Evolutionary conservation across 1,140 invertebrate genomes (phyloP).

Genomic region (Zaprionus africanus): DNA sequence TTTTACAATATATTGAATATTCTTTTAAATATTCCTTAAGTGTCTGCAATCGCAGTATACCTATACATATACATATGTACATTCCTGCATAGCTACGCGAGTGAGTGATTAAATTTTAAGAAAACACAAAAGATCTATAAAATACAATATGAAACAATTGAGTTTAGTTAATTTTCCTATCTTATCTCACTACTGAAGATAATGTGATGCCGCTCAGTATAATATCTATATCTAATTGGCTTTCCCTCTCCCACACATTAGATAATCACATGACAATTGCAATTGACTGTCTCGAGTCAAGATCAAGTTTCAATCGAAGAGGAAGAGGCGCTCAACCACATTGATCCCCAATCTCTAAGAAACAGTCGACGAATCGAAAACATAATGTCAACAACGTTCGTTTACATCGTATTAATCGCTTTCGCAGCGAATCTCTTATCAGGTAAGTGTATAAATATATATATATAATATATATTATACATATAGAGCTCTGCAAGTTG

Average conservation of each 20-base stretch:
- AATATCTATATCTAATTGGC: background rate
- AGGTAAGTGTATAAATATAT: constrained; percentile 50
- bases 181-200: background rate
- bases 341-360: background rate
- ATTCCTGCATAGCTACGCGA: background rate
- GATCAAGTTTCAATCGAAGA: constrained; percentile 6
- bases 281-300: constrained; percentile 11
- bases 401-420: constrained; percentile 65
- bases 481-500: background rate
- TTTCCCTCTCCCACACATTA: background rate
- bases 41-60: constrained; percentile 1
- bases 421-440: constrained; percentile 69
- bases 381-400: constrained; percentile 56
- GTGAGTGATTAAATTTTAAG: background rate
- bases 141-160: background rate
- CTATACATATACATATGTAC: background rate
- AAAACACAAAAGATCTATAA: background rate
- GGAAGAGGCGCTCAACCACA: background rate
- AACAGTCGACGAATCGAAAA: background rate
- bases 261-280: constrained; percentile 8
- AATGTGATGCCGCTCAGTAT: background rate
- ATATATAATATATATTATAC: background rate
- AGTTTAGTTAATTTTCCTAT: background rate
- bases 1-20: constrained; percentile 12
- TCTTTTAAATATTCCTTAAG: background rate